phyloP scores from a whole-genome alignment of 2,888 invertebrate genomes.

The Cremastinae sp. region DNA sequence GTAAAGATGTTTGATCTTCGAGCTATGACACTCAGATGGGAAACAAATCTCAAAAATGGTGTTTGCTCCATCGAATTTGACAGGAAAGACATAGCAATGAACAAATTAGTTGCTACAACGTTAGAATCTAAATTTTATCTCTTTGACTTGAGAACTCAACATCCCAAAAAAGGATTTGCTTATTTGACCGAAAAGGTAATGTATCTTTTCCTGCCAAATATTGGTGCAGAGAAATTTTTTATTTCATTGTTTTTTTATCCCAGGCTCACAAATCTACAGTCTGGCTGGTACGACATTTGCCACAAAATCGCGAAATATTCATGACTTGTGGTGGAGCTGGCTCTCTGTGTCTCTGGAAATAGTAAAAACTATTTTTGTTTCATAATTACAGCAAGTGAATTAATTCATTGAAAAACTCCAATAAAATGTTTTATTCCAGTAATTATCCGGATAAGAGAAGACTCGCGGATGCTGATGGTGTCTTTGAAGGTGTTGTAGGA shows the following conservation, averaged over 20 bases:
- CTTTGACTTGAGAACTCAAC: slow-evolving; percentile 94
- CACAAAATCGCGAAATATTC: slow-evolving; percentile 96
- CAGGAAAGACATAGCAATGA: slow-evolving; percentile 96
- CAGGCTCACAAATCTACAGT: slow-evolving; percentile 88
- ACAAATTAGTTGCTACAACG: slow-evolving; percentile 95
- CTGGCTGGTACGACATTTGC: slow-evolving; percentile 93
- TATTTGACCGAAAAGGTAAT: slow-evolving; percentile 82
- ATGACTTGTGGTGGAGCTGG: slow-evolving; percentile 95
- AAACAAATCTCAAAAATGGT: slow-evolving; percentile 95
- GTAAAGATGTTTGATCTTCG: slow-evolving; percentile 95
- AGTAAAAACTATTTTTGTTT: slow-evolving; percentile 82
- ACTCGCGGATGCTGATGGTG: slow-evolving; percentile 87
- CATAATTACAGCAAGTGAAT: not conserved
- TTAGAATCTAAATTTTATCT: slow-evolving; percentile 94
- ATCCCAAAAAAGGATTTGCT: slow-evolving; percentile 93
- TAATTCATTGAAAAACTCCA: slow-evolving; percentile 4
- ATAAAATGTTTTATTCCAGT: slow-evolving; percentile 78
- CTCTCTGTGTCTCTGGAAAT: slow-evolving; percentile 96
- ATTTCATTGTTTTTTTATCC: slow-evolving; percentile 44
- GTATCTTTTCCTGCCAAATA: not conserved
- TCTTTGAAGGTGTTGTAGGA: slow-evolving; percentile 89
- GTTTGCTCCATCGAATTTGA: slow-evolving; percentile 95
- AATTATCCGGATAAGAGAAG: slow-evolving; percentile 90
- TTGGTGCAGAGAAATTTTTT: not conserved
- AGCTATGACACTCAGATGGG: slow-evolving; percentile 92